A percentile compares a stretch with the other conserved stretches of the same genome.
phyloP scores from a whole-genome alignment of 2,113 vertebrate genomes.

The Peucedramus taeniatus region DNA sequence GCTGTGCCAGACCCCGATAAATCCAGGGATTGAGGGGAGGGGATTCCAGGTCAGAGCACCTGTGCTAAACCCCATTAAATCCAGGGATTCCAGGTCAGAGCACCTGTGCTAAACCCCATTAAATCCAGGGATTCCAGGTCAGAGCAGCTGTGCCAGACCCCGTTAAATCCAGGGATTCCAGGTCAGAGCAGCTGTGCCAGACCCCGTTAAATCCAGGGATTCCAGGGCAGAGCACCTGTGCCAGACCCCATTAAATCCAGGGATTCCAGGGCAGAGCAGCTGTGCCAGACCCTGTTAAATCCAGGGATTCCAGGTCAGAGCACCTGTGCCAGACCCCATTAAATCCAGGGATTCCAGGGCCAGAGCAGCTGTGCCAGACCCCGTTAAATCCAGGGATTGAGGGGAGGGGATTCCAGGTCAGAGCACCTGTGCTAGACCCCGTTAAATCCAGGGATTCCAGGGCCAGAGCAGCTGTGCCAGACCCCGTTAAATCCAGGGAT shows the following conservation, averaged over 20 bases:
- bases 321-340: background rate
- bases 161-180: background rate
- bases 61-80: background rate
- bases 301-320: background rate
- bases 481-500: background rate
- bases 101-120: background rate
- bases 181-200: background rate
- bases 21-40: background rate
- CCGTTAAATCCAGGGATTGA: background rate
- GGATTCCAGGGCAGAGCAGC: background rate
- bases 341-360: background rate
- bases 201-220: background rate
- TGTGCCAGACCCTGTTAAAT: background rate
- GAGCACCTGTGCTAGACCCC: background rate
- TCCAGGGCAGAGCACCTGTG: background rate
- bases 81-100: background rate
- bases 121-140: background rate
- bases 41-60: background rate
- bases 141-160: background rate
- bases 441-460: background rate
- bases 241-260: background rate
- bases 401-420: background rate
- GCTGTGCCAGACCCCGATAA: background rate
- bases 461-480: background rate
- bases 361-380: background rate